phyloP scores from a whole-genome alignment of 2,113 vertebrate genomes.

The Xenus cinereus region DNA sequence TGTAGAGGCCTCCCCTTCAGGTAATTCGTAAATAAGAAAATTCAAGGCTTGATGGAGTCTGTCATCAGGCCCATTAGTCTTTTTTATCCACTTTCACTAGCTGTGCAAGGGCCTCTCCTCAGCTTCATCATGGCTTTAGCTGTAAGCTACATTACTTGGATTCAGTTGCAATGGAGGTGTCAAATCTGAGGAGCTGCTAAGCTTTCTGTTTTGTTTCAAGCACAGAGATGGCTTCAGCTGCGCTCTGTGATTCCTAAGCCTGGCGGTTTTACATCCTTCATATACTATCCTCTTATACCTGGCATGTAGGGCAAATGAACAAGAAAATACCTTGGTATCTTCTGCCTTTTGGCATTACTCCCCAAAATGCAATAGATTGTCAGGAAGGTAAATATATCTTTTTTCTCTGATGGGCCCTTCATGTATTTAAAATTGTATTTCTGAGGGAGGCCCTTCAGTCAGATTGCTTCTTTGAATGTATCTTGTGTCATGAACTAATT shows the following conservation, averaged over 20 bases:
- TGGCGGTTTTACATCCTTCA: background rate
- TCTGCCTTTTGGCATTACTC: background rate
- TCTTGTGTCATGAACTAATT: background rate
- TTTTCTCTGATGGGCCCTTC: background rate
- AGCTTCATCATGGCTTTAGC: background rate
- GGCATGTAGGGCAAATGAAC: background rate
- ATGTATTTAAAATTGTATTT: background rate
- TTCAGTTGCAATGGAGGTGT: background rate
- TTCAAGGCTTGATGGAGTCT: background rate
- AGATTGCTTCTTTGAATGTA: background rate
- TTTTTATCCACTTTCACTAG: background rate
- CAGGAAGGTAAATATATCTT: background rate
- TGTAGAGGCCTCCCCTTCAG: background rate
- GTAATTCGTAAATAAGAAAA: background rate
- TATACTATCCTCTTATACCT: background rate
- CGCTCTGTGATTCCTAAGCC: background rate
- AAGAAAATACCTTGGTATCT: background rate
- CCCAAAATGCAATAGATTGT: background rate
- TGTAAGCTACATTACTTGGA: background rate
- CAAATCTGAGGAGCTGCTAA: background rate
- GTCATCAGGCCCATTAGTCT: background rate
- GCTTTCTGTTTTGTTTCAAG: background rate
- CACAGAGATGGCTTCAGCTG: background rate
- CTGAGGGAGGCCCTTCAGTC: background rate
- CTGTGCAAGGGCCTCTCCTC: background rate